These are phyloP conservation scores for Panthera tigris DNA, from an alignment of 2,113 vertebrate genomes.

Conservation along the genomic window DNA sequence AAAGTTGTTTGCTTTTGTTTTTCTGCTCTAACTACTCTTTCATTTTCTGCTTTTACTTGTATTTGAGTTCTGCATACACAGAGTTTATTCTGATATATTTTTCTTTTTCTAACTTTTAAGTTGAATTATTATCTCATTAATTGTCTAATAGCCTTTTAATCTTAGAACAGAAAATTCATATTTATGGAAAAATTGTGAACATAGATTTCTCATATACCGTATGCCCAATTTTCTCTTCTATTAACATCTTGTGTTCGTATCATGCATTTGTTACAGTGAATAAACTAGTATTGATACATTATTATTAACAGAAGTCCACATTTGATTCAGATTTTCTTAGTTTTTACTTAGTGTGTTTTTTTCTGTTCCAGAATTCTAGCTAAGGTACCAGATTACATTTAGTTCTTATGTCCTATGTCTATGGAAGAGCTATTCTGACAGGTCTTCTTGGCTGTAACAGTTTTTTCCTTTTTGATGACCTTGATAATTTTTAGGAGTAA, in stretches of 20 bases:
- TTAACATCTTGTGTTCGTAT: background rate
- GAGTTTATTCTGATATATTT: background rate
- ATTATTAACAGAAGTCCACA: background rate
- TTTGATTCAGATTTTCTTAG: background rate
- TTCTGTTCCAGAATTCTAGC: background rate
- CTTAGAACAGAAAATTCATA: background rate
- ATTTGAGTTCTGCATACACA: background rate
- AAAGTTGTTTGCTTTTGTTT: background rate
- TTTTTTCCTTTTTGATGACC: background rate
- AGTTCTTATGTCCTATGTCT: background rate
- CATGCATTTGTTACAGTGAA: background rate
- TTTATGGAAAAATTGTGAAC: background rate
- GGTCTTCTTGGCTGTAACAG: background rate
- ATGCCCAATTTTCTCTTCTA: background rate
- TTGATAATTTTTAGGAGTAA: background rate
- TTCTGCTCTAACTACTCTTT: background rate
- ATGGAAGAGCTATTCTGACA: no score
- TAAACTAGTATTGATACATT: background rate
- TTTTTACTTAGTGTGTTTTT: background rate
- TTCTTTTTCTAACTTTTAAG: background rate
- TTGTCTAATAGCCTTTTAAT: background rate
- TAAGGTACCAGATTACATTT: background rate
- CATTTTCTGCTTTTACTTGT: background rate
- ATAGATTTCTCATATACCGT: background rate
- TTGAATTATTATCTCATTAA: background rate